These are phyloP conservation scores for Catharus minimus DNA, from an alignment of 2,113 vertebrate genomes.

Conservation along the genomic window DNA sequence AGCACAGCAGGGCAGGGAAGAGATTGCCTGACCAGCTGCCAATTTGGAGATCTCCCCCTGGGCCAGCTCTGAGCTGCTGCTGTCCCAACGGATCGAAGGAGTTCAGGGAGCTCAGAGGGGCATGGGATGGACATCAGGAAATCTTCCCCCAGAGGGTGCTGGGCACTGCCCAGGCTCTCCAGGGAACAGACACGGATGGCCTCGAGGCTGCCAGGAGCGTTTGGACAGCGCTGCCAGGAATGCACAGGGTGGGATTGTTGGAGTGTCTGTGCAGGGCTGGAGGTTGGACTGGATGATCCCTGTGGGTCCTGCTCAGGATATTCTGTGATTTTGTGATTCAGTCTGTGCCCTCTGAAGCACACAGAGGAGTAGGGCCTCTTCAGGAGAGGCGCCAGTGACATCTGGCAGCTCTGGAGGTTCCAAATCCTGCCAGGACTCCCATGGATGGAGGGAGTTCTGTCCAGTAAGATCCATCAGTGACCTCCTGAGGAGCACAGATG, in stretches of 20 bases:
- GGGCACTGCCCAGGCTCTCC: background rate
- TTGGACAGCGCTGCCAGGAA: rapidly evolving
- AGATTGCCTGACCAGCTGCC: background rate
- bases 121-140: background rate
- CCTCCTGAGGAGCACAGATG: background rate
- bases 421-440: background rate
- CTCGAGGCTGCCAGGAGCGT: rapidly evolving
- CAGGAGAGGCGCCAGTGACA: background rate
- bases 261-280: background rate
- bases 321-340: background rate
- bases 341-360: background rate
- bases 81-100: rapidly evolving
- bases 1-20: background rate
- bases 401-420: background rate
- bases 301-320: background rate
- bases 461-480: background rate
- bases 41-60: background rate
- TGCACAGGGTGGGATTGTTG: background rate
- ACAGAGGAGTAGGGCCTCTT: background rate
- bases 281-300: background rate
- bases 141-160: background rate
- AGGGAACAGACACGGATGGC: rapidly evolving
- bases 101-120: background rate
- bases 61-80: background rate
- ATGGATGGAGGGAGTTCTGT: background rate